These are phyloP conservation scores for Steinernema scapterisci DNA, from an alignment of 2,888 invertebrate species.

Conservation along the genomic window DNA sequence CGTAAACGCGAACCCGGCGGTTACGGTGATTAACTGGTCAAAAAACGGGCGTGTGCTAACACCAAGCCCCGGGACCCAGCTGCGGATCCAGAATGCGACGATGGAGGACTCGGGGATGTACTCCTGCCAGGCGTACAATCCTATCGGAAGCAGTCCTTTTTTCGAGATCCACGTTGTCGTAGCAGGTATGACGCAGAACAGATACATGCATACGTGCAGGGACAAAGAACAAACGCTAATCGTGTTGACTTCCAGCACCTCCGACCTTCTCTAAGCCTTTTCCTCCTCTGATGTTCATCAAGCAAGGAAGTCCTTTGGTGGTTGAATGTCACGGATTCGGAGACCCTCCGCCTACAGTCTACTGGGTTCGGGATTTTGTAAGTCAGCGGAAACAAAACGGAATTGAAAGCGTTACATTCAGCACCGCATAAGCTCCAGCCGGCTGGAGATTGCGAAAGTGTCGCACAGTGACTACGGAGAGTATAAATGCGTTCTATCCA, in stretches of 20 bases:
- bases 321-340: conserved; percentile 61
- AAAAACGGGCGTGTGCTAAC: conserved; percentile 58
- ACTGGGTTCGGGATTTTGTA: conserved; percentile 60
- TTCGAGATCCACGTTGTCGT: conserved; percentile 61
- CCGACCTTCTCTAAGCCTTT: conserved; percentile 54
- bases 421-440: conserved; percentile 49
- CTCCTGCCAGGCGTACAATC: conserved; percentile 58
- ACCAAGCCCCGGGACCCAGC: conserved; percentile 9
- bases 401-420: conserved; percentile 38
- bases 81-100: conserved; percentile 42
- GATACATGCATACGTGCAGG: background rate
- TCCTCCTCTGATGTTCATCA: conserved; percentile 50
- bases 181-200: conserved; percentile 45
- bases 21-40: conserved; percentile 55
- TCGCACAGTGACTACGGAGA: conserved; percentile 57
- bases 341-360: conserved; percentile 61
- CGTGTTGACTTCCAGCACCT: conserved; percentile 44
- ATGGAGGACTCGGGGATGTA: conserved; percentile 58
- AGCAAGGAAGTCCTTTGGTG: conserved; percentile 49
- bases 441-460: conserved; percentile 45
- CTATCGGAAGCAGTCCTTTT: conserved; percentile 54
- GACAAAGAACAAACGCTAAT: conserved; percentile 8
- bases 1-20: conserved; percentile 63
- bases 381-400: background rate
- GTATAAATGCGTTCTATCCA: conserved; percentile 59